A percentile compares a stretch with the other conserved stretches of the same genome.
Conservation (phyloP, 1,140 invertebrate species). For the Melitaea cinxia region DNA sequence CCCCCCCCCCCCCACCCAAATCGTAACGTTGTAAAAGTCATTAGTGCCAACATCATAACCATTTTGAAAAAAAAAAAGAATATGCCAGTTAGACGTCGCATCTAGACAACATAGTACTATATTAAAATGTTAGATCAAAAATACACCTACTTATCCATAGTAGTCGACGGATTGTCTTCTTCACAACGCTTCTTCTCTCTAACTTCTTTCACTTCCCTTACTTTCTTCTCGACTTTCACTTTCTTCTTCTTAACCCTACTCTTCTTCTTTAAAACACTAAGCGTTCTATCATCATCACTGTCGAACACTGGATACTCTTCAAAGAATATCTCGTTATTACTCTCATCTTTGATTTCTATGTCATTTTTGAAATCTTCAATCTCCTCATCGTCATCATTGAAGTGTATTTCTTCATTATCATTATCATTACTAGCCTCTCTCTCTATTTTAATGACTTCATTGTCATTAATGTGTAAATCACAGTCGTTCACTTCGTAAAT, state of each 20-base stretch:
- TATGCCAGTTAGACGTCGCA: too few species aligned
- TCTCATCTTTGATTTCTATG: conserved; percentile 54
- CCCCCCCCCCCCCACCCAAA: too few species aligned
- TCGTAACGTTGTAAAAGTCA: too few species aligned
- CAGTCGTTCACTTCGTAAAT: conserved; percentile 36
- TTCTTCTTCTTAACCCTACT: conserved; percentile 46
- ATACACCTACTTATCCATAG: conserved; percentile 63
- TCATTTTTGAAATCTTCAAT: conserved; percentile 31
- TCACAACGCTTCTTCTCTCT: conserved; percentile 35
- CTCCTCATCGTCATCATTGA: conserved; percentile 25
- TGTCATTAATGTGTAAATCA: conserved; percentile 37
- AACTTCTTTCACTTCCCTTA: conserved; percentile 41
- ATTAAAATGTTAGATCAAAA: neutral
- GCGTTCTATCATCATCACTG: conserved; percentile 58
- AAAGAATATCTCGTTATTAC: conserved; percentile 55
- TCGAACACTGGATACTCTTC: conserved; percentile 56
- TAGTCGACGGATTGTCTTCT: conserved; percentile 48
- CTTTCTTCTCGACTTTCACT: conserved; percentile 42
- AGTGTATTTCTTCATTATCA: conserved; percentile 7
- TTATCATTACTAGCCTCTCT: conserved; percentile 24
- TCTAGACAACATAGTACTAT: too few species aligned
- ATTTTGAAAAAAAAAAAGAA: too few species aligned
- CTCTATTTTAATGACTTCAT: conserved; percentile 27
- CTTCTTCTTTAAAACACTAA: conserved; percentile 58
- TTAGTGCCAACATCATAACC: too few species aligned